Percentiles rank a stretch among this genome's conserved stretches.
phyloP scores from a whole-genome alignment of 2,797 vertebrate species.

The Podarcis siculus region DNA sequence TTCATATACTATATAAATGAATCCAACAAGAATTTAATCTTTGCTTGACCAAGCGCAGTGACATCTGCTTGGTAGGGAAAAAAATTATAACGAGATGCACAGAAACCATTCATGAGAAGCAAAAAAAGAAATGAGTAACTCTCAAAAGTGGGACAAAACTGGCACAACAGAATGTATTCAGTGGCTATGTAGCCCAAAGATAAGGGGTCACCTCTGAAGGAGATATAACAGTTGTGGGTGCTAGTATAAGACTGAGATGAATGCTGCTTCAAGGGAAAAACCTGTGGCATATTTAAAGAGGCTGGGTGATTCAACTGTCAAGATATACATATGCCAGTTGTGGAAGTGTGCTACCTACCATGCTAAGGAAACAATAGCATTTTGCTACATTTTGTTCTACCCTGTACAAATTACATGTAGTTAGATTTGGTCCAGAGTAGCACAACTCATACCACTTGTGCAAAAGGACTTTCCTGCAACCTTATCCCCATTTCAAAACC shows the following conservation, averaged over 20 bases:
- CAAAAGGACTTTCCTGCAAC: background rate
- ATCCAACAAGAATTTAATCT: background rate
- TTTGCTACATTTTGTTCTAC: background rate
- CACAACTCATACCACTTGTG: background rate
- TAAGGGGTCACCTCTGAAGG: background rate
- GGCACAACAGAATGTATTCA: background rate
- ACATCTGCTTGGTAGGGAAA: background rate
- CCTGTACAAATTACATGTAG: background rate
- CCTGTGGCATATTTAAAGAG: background rate
- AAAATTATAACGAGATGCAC: background rate
- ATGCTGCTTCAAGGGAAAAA: background rate
- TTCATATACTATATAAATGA: background rate
- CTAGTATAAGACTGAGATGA: background rate
- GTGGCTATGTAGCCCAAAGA: background rate
- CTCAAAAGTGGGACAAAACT: background rate
- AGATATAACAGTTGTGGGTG: background rate
- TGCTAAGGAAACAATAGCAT: background rate
- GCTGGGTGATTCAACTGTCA: background rate
- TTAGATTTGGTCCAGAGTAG: background rate
- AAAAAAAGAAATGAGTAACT: background rate
- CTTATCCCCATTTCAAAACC: background rate
- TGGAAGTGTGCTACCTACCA: too few species aligned
- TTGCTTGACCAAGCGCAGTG: background rate
- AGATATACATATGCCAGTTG: background rate
- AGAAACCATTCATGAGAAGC: background rate